Evolutionary conservation across 2,797 vertebrate species (phyloP).

Genomic region (Hafferia zeledoni): DNA sequence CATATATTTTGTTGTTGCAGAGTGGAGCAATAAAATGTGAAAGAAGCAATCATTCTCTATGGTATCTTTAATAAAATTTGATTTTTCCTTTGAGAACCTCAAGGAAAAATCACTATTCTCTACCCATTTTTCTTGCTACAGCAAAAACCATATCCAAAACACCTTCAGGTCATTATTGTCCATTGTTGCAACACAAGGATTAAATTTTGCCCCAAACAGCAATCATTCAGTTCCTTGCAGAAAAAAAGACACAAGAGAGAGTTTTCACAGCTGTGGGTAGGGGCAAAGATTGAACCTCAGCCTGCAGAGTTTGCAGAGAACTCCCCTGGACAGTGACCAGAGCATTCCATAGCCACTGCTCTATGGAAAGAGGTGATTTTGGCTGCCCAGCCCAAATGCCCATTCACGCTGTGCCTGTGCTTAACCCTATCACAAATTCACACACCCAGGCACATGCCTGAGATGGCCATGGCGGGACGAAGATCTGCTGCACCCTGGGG

Average conservation of each 20-base stretch:
- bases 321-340: background rate
- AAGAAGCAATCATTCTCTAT: conserved; percentile 9
- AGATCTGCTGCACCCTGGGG: background rate
- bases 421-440: rapidly evolving
- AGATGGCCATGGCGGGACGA: background rate
- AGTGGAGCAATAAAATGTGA: conserved; percentile 16
- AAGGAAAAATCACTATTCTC: background rate
- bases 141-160: background rate
- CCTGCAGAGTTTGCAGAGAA: background rate
- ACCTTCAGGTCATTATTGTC: background rate
- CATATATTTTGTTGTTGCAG: background rate
- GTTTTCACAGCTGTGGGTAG: background rate
- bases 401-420: rapidly evolving
- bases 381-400: background rate
- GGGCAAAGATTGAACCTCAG: background rate
- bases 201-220: background rate
- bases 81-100: conserved; percentile 26
- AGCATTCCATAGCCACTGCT: background rate
- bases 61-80: conserved; percentile 9
- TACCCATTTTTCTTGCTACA: background rate
- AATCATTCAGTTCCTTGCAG: background rate
- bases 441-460: background rate
- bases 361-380: background rate
- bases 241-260: background rate
- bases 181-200: background rate